Evolutionary conservation across 2,888 invertebrate species (phyloP), one percentile per base, ranked within the genome.

Genomic region (Acanthoscelides obtectus): DNA sequence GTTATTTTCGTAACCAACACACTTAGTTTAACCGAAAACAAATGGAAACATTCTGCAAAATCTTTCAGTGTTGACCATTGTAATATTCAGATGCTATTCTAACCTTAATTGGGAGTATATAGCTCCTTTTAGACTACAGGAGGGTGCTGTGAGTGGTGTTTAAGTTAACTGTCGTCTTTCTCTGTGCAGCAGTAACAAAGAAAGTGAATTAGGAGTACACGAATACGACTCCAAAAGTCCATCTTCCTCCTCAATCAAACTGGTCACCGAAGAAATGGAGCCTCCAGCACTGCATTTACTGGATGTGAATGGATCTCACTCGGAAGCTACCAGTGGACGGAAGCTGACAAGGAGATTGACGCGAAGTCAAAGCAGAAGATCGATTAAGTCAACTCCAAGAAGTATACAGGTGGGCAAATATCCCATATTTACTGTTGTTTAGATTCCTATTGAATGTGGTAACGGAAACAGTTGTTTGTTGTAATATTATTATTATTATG

Each of bases 291-390:
- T 66, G 20, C 6, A 66, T 66, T 22, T 66, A 19, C 4, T 22
- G 22, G 20, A 25, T 17, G 64, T 69, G 20, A 66, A 69, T 27
- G 71, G 72, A 19, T 69, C 73, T 2, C 73, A 74, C 0, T 71
- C 73, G 63, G 75, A 76, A 69, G 72, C 71, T 0, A 71, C 76
- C 0, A 68, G 72, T n/a, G 70, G 71, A 5, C 75, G 78, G 65
- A 80, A 77, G 70, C 68, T 81, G 67, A 76, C 79, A n/a, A 77
- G 78, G 69, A 75, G 81, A 66, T 75, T 78, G 22, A 73, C 75
- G 1, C 72, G 79, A 69, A 78, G 75, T 27, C 75, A 70, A 70
- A 76, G 72, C 70, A 79, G 71, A 74, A 75, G 70, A 71, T 77
- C 80, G 21, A 64, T 74, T 1, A 75, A 77, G 74, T 76, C 76